These are phyloP conservation scores for Zaprionus kolodkinae DNA, from an alignment of 1,140 invertebrate species.

Conservation along the genomic window DNA sequence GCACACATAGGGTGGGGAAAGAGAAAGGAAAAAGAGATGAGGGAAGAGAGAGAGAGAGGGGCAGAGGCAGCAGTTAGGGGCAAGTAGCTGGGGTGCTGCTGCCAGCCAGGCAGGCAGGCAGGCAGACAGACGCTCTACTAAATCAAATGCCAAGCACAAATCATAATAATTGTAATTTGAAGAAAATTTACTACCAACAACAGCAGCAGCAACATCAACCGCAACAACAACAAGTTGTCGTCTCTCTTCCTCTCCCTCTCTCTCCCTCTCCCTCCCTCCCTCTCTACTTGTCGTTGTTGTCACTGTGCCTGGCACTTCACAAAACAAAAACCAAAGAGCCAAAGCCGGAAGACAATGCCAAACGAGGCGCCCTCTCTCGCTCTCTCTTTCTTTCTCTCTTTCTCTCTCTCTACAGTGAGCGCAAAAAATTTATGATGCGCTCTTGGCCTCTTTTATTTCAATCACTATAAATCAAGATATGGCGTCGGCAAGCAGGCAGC, in stretches of 20 bases:
- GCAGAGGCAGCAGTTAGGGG: not conserved
- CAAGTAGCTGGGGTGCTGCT: not conserved
- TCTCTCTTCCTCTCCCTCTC: not conserved
- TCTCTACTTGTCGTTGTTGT: conserved; percentile 28
- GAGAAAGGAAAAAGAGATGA: not conserved
- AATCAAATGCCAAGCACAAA: conserved; percentile 80
- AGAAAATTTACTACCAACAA: conserved; percentile 83
- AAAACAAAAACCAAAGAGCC: conserved; percentile 68
- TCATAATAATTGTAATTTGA: conserved; percentile 83
- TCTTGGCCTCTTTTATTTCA: conserved; percentile 83
- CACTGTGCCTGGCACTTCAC: conserved; percentile 62
- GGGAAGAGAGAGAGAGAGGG: not conserved
- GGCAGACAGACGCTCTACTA: conserved; percentile 65
- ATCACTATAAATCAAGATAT: conserved; percentile 83
- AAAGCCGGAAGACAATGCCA: conserved; percentile 73
- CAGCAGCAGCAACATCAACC: conserved; percentile 45
- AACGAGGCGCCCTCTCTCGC: conserved; percentile 39
- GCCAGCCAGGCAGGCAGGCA: no score
- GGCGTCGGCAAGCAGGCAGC: conserved; percentile 57
- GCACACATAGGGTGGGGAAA: not conserved
- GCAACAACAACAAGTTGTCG: conserved; percentile 7
- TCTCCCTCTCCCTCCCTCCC: conserved; percentile 30
- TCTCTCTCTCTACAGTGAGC: conserved; percentile 34
- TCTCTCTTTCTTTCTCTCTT: not conserved
- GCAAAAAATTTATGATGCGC: conserved; percentile 82